Base-by-base conservation (phyloP, 2,113 vertebrate species). In the Dolichallabes microphthalmus region DNA sequence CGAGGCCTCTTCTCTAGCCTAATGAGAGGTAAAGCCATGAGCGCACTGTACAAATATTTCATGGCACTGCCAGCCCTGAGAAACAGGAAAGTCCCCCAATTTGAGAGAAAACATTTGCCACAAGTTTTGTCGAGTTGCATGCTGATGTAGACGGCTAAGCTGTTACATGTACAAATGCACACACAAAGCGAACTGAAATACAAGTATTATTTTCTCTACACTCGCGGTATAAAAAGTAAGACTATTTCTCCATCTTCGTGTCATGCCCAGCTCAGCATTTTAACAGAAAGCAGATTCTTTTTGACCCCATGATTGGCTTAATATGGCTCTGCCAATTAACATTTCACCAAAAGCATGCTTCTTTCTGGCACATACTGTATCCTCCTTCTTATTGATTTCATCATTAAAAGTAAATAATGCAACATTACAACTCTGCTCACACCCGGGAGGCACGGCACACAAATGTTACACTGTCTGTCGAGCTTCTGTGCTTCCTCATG, bases 401-500 rank as follows among this genome's bases (percentile, higher is more conserved):
- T 81, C 82, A 69, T 89, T 81, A 86, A 87, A 85, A 89, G 88
- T 86, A 88, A 90, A 88, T 88, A 90, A 90, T 84, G 86, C 82
- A 86, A 69, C 50, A 80, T 86, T 77, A 87, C 63, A 86, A 83
- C 80, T 88, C 22, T 11, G 79, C 73, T 89, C 73, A 76, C 68
- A 61, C 82, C 82, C 73, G 58, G 60, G 61, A 76, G 69, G 53
- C 80, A 11, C 57, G 60, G 71, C 86, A 57, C 82, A 86, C 87
- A 87, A 87, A 86, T 81, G 82, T 73, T 73, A 15, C 35, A 15
- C n/a, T 83, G 81, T 84, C 81, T 86, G 84, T 81, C 60, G 76
- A 86, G 53, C 58, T 86, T 66, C 78, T 60, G 77, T 58, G 22
- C 66, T 19, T 81, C 55, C 17, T 85, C 35, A 66, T 30, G 19